Evolutionary conservation across 1,140 invertebrate genomes (phyloP).

Genomic region (Diachasma alloeum): DNA sequence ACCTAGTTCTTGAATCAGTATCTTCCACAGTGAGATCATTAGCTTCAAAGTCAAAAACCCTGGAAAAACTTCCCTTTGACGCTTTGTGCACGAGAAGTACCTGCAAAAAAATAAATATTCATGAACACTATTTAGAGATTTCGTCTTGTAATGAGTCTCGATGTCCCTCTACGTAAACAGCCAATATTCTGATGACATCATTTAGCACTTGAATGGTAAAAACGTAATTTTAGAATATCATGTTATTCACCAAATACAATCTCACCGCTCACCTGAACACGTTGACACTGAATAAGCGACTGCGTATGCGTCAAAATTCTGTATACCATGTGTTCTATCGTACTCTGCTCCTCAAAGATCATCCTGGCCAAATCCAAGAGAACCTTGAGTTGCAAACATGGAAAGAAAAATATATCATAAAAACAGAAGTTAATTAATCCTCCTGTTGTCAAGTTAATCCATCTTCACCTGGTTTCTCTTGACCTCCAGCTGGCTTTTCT

Average conservation of each 20-base stretch:
- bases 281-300: slow-evolving; percentile 91
- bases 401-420: not conserved
- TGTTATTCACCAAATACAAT: not conserved
- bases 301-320: slow-evolving; percentile 94
- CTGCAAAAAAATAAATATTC: slow-evolving; percentile 58
- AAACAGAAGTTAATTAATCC: not conserved
- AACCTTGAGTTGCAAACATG: slow-evolving; percentile 67
- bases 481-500: slow-evolving; percentile 92
- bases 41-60: slow-evolving; percentile 91
- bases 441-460: not conserved
- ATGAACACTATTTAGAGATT: not conserved
- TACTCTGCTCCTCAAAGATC: slow-evolving; percentile 97
- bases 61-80: slow-evolving; percentile 87
- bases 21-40: slow-evolving; percentile 80
- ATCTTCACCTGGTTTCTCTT: slow-evolving; percentile 85
- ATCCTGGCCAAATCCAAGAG: slow-evolving; percentile 91
- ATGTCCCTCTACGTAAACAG: not conserved
- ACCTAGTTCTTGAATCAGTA: slow-evolving; percentile 78
- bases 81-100: slow-evolving; percentile 88
- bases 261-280: slow-evolving; percentile 78
- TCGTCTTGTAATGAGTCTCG: not conserved
- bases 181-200: not conserved
- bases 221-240: not conserved
- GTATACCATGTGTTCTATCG: slow-evolving; percentile 93
- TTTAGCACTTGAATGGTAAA: not conserved